Percentiles rank a stretch among this genome's conserved stretches.
phyloP scores from a whole-genome alignment of 2,113 vertebrate species.

The Mixornis gularis region DNA sequence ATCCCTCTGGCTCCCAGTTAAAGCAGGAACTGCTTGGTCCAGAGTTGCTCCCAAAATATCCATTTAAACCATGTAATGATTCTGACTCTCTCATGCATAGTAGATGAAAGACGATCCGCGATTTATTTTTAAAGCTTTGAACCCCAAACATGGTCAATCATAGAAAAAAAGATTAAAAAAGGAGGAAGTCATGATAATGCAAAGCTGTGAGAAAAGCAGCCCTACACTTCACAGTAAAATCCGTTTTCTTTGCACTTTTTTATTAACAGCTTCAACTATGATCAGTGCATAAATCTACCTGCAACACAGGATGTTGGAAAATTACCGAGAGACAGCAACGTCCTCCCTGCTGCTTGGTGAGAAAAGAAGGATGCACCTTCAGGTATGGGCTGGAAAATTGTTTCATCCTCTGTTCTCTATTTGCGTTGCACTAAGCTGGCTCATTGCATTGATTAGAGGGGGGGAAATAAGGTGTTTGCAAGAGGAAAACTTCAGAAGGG shows the following conservation, averaged over 20 bases:
- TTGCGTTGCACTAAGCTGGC: not conserved
- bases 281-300: constrained; percentile 34
- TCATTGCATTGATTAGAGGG: not conserved
- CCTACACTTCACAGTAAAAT: constrained; percentile 6
- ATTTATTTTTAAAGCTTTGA: constrained; percentile 52
- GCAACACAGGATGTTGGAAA: constrained; percentile 45
- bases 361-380: constrained; percentile 21
- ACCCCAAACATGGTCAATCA: constrained; percentile 12
- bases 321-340: not conserved
- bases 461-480: not conserved
- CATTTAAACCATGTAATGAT: constrained; percentile 8
- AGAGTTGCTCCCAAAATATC: constrained; percentile 3
- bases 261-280: constrained; percentile 37
- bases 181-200: not conserved
- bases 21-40: not conserved
- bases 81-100: not conserved
- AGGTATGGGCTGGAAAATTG: constrained; percentile 8
- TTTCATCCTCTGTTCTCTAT: not conserved
- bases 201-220: constrained; percentile 13
- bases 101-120: not conserved
- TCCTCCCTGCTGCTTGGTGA: not conserved
- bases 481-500: not conserved
- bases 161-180: constrained; percentile 7
- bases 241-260: constrained; percentile 1
- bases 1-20: constrained; percentile 1